Base-by-base conservation (phyloP, 2,113 vertebrate species). In the Tetraodon nigroviridis region DNA sequence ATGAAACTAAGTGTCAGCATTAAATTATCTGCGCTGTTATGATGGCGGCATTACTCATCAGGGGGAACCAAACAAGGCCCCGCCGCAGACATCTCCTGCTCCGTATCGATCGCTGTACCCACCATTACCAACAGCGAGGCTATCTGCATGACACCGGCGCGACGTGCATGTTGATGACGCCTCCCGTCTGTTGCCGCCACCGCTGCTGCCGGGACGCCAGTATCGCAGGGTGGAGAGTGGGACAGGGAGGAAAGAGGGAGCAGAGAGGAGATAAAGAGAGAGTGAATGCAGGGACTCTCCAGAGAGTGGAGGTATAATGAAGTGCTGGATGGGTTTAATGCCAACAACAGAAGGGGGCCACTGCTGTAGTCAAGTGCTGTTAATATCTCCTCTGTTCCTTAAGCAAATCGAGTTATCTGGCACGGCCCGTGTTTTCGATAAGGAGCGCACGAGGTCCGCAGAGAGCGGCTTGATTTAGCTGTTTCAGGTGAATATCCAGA, bases 11-110 rank as follows among this genome's bases (percentile, higher is more conserved):
- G 93, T 92, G 91, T 93, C 93, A 93, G 93, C 93, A 84, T 93
- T 93, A 92, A 93, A 94, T 95, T 92, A 92, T 93, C 92, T 91
- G 83, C 17, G 80, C 90, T 92, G 91, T 97, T 97, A 97, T 97
- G 95, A 97, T 95, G 95, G 93, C 88, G 82, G 88, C 93, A 93
- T 97, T 94, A 93, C 93, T 95, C 95, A 96, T 92, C 91, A 91
- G 89, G 89, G 89, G 80, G 72, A 70, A 82, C 51, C 77, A 82
- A 90, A 88, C 86, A 84, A 82, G 86, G 83, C 89, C 74, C 15
- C n/a, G 89, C 89, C 73, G 77, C 73, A 73, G 73, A 80, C 67
- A 83, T 84, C 89, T 89, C 87, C 86, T 76, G 86, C 80, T 89
- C 87, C 86, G 87, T 89, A 92, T 93, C 76, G 92, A 93, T 94